These are phyloP conservation scores for Temnothorax ravouxi DNA, from an alignment of 2,888 invertebrate genomes.

Conservation along the genomic window DNA sequence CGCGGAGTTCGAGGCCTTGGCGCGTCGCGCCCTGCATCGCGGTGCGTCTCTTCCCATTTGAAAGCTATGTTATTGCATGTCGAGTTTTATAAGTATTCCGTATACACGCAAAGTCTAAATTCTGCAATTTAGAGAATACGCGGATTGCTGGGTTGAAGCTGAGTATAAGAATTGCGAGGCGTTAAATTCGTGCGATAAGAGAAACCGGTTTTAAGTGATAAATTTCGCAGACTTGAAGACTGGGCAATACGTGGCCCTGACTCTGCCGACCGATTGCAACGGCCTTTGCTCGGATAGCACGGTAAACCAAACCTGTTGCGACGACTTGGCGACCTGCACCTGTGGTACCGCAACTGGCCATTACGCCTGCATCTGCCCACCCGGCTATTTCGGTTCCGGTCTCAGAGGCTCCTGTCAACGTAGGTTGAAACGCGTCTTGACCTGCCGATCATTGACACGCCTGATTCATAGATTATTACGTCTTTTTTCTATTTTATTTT, in stretches of 20 bases:
- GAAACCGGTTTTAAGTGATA: background rate
- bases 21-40: constrained; percentile 90
- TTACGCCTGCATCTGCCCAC: constrained; percentile 90
- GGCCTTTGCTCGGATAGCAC: constrained; percentile 86
- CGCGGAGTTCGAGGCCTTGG: constrained; percentile 90
- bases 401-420: constrained; percentile 88
- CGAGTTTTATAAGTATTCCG: background rate
- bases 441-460: background rate
- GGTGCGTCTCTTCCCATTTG: constrained; percentile 85
- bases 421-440: constrained; percentile 81
- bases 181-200: background rate
- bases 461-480: background rate
- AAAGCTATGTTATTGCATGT: background rate
- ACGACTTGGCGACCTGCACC: constrained; percentile 88
- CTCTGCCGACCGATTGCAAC: constrained; percentile 87
- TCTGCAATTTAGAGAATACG: background rate
- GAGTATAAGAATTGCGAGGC: background rate
- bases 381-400: constrained; percentile 90
- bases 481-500: background rate
- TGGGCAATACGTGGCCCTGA: constrained; percentile 88
- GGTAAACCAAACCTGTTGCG: constrained; percentile 88
- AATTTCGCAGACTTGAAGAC: constrained; percentile 88
- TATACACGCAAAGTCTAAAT: background rate
- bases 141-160: background rate
- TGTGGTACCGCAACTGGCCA: constrained; percentile 91